Evolutionary conservation across 2,888 invertebrate species (phyloP).

Genomic region (Lymantria monacha): DNA sequence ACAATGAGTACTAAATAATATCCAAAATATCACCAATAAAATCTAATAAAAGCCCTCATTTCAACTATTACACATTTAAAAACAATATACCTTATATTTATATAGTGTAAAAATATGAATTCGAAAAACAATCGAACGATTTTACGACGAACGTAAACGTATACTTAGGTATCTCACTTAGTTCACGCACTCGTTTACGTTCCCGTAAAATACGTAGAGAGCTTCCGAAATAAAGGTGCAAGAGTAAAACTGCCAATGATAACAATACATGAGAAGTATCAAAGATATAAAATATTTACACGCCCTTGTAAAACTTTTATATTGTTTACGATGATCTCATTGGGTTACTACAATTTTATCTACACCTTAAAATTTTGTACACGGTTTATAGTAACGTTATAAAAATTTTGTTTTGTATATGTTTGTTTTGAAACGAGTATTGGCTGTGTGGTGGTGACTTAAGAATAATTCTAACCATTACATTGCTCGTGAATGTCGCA

Average conservation of each 20-base stretch:
- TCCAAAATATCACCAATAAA: no score
- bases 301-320: conserved; percentile 32
- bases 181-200: conserved; percentile 48
- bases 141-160: conserved; percentile 45
- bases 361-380: conserved; percentile 26
- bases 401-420: conserved; percentile 12
- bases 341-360: neutral
- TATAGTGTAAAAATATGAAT: conserved; percentile 26
- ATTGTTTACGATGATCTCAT: conserved; percentile 28
- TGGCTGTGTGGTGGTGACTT: no score
- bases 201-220: conserved; percentile 49
- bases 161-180: conserved; percentile 40
- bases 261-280: conserved; percentile 39
- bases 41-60: no score
- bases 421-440: neutral
- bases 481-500: no score
- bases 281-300: conserved; percentile 39
- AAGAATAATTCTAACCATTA: no score
- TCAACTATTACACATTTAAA: no score
- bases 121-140: conserved; percentile 39
- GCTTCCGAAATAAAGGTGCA: conserved; percentile 32
- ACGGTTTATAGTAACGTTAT: conserved; percentile 16
- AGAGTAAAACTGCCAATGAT: conserved; percentile 48
- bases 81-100: no score
- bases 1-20: no score